Conservation (phyloP, 2,113 vertebrate genomes). For the Sigmodon hispidus region DNA sequence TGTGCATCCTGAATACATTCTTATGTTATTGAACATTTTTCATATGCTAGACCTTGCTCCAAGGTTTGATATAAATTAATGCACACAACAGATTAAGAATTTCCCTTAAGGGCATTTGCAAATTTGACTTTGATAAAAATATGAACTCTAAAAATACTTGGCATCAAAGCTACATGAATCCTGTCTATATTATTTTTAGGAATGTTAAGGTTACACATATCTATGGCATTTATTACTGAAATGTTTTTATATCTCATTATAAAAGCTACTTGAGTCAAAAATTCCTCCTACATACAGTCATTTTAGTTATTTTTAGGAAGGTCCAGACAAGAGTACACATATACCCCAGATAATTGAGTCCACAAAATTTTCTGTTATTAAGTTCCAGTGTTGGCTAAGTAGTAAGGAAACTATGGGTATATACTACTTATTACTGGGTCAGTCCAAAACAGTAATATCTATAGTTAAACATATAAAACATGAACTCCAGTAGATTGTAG, state of each 20-base stretch:
- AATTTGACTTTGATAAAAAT: background rate
- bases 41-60: background rate
- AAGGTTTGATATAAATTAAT: background rate
- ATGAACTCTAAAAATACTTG: conserved; percentile 10
- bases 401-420: background rate
- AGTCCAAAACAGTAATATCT: background rate
- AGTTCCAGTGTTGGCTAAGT: background rate
- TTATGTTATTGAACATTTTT: background rate
- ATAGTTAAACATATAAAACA: background rate
- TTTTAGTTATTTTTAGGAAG: conserved; percentile 57
- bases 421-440: background rate
- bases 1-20: background rate
- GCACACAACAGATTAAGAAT: background rate
- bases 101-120: background rate
- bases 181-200: background rate
- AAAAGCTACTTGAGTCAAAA: conserved; percentile 27
- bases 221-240: background rate
- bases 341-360: conserved; percentile 1
- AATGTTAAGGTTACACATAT: background rate
- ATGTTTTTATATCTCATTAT: background rate
- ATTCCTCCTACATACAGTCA: background rate
- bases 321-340: background rate
- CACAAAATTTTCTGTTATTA: conserved; percentile 21
- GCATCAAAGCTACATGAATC: background rate
- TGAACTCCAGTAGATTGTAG: background rate